A percentile compares a stretch with the other conserved stretches of the same genome.
Conservation (phyloP, 2,113 vertebrate genomes). For the Nothoprocta pentlandii region DNA sequence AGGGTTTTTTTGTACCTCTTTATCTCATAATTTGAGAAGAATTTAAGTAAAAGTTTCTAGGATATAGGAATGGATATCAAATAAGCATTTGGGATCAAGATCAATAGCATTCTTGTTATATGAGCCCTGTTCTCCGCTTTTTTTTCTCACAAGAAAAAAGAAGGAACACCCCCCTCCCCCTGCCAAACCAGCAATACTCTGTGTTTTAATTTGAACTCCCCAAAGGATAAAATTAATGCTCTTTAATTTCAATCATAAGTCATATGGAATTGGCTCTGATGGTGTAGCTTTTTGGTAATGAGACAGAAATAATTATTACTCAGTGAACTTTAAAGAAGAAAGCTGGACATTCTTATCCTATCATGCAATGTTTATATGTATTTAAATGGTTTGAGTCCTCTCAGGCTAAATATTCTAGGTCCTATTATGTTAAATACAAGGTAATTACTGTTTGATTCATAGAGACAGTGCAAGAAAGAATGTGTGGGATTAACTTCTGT, state of each 20-base stretch:
- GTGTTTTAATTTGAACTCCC: constrained; percentile 19
- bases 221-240: not conserved
- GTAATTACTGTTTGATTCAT: constrained; percentile 55
- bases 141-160: not conserved
- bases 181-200: not conserved
- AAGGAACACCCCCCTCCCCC: not conserved
- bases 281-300: not conserved
- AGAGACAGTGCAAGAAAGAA: constrained; percentile 55
- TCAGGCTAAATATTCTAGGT: constrained; percentile 30
- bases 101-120: not conserved
- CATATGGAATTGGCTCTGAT: not conserved
- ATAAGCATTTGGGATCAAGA: not conserved
- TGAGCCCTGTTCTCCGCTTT: not conserved
- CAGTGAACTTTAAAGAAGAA: constrained; percentile 18
- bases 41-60: not conserved
- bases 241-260: not conserved
- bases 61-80: not conserved
- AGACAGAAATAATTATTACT: not conserved
- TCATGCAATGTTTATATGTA: constrained; percentile 14
- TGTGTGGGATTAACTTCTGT: constrained; percentile 60
- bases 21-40: not conserved
- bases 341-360: not conserved
- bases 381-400: constrained; percentile 25
- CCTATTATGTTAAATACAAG: constrained; percentile 25
- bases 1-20: not conserved